Evolutionary conservation across 35 echinoderm and acorn worm genomes (phyloP).

Genomic region (Ophioderma brevispina): DNA sequence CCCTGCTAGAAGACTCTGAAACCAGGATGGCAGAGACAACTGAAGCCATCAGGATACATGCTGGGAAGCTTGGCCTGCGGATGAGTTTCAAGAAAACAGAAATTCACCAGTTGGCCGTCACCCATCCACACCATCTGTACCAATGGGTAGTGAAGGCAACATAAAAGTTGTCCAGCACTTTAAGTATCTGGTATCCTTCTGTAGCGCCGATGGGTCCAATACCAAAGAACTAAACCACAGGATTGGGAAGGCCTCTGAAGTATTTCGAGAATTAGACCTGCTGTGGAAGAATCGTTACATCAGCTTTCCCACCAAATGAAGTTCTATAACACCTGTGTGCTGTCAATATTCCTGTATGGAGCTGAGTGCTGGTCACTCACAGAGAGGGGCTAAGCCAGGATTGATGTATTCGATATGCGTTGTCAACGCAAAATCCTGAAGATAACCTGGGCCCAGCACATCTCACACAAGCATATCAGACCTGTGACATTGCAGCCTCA

Average conservation of each 20-base stretch:
- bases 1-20: not conserved
- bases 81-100: constrained; percentile 16
- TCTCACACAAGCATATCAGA: not conserved
- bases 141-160: not conserved
- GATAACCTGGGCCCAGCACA: not conserved
- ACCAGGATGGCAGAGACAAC: constrained; percentile 1
- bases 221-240: not conserved
- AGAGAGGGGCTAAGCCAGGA: not conserved
- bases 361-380: not conserved
- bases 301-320: not conserved
- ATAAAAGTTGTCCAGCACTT: not conserved
- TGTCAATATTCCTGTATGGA: not conserved
- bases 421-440: constrained; percentile 11
- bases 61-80: not conserved
- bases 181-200: not conserved
- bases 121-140: not conserved
- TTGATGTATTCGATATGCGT: constrained; percentile 17
- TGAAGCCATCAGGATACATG: not conserved
- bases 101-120: not conserved
- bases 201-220: not conserved
- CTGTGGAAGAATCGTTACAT: not conserved
- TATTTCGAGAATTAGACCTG: not conserved
- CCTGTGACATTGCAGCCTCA: not conserved
- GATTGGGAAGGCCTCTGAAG: not conserved
- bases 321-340: not conserved